Evolutionary conservation across 2,888 invertebrate genomes (phyloP).

Genomic region (Sarcophaga carnaria): DNA sequence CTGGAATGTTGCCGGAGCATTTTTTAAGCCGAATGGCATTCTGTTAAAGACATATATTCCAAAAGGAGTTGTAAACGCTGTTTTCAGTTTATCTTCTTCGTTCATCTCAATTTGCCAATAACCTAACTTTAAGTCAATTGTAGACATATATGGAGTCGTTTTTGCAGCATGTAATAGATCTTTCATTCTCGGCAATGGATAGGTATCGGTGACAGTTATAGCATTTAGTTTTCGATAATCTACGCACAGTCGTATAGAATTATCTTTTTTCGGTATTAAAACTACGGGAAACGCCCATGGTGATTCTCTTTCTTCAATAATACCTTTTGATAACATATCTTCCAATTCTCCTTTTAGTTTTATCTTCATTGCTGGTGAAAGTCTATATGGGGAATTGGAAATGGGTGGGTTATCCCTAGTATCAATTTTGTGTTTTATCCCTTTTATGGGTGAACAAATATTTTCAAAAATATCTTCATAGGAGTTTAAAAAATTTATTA

Average conservation of each 20-base stretch:
- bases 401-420: slow-evolving; percentile 70
- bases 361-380: slow-evolving; percentile 71
- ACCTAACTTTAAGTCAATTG: slow-evolving; percentile 76
- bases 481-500: slow-evolving; percentile 1
- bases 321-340: slow-evolving; percentile 41
- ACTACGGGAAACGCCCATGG: slow-evolving; percentile 67
- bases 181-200: slow-evolving; percentile 79
- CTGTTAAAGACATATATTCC: slow-evolving; percentile 74
- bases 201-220: slow-evolving; percentile 73
- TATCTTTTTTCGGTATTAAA: slow-evolving; percentile 76
- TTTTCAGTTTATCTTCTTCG: slow-evolving; percentile 74
- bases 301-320: slow-evolving; percentile 67
- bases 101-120: slow-evolving; percentile 77
- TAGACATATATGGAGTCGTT: slow-evolving; percentile 73
- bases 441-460: slow-evolving; percentile 18
- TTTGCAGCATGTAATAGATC: slow-evolving; percentile 74
- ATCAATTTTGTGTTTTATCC: slow-evolving; percentile 7
- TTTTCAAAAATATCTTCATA: slow-evolving; percentile 30
- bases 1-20: slow-evolving; percentile 75
- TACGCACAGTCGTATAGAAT: slow-evolving; percentile 73
- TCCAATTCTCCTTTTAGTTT: slow-evolving; percentile 44
- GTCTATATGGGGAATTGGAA: slow-evolving; percentile 75
- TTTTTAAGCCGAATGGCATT: slow-evolving; percentile 76
- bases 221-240: slow-evolving; percentile 75
- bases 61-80: slow-evolving; percentile 76